Conservation (phyloP, 2,797 vertebrate genomes). For the Pseudochromis fuscus region DNA sequence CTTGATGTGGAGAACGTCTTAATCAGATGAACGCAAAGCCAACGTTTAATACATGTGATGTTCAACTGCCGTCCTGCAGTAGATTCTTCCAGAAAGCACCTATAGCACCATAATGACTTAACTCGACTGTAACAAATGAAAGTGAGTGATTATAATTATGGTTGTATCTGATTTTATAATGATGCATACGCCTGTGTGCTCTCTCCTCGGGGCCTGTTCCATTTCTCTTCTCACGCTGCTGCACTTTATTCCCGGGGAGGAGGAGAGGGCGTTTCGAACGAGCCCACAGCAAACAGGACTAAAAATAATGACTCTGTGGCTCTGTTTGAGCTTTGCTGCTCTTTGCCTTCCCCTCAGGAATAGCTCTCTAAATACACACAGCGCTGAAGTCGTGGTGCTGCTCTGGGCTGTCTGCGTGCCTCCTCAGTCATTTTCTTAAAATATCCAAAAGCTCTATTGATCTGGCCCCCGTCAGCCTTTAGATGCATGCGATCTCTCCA, state of each 20-base stretch:
- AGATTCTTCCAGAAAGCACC: constrained; percentile 10
- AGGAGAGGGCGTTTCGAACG: constrained; percentile 74
- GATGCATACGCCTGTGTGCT: constrained; percentile 51
- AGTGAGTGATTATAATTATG: constrained; percentile 63
- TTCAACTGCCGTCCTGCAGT: constrained; percentile 2
- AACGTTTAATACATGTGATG: constrained; percentile 16
- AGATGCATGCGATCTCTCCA: constrained; percentile 60
- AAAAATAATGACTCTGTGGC: constrained; percentile 86
- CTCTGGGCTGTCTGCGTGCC: constrained; percentile 73
- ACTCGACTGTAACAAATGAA: constrained; percentile 49
- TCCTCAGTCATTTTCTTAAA: constrained; percentile 81
- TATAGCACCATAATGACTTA: constrained; percentile 34
- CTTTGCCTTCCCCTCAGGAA: constrained; percentile 81
- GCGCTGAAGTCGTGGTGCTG: constrained; percentile 46
- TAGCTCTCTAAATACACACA: constrained; percentile 81
- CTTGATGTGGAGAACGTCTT: constrained; percentile 60
- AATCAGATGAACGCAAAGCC: neutral
- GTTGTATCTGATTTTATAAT: constrained; percentile 68
- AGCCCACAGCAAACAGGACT: constrained; percentile 85
- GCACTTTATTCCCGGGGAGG: constrained; percentile 71
- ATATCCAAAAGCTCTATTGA: constrained; percentile 83
- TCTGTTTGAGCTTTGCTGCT: constrained; percentile 83
- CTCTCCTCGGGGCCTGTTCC: constrained; percentile 63
- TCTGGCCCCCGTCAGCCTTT: constrained; percentile 67
- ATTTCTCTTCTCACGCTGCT: constrained; percentile 67